Evolutionary conservation across 2,888 invertebrate genomes (phyloP), one percentile per base, ranked within the genome.

Genomic region (Netelia virgata): DNA sequence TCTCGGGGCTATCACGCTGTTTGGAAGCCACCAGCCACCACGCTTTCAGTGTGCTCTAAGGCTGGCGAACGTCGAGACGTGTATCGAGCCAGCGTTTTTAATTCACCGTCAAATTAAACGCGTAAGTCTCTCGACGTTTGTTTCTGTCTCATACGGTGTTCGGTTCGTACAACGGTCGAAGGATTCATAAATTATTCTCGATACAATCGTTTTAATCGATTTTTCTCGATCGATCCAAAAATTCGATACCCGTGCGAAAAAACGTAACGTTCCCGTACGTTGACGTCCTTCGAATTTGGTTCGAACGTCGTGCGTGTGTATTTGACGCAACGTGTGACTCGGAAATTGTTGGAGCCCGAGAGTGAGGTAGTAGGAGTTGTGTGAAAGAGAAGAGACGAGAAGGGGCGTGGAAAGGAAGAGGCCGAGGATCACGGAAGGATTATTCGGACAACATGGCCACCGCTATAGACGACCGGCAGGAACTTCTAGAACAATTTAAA

Each of bases 381-480:
- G 64, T 55, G 83, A 83, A 28, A 36, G 64, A 57, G 64, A 86
- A 81, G 74, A 78, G 70, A 57, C 85, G 75, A 84, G 77, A 82
- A 78, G 76, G 72, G 77, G 77, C 50, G 64, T 47, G 66, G 61
- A 74, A 74, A 72, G 70, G 75, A 76, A 47, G 59, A 87, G 87
- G 88, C 87, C 88, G 87, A 88, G 85, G 86, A 90, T 86, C 86
- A 86, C 87, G 87, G 85, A 89, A 90, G 91, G 90, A 90, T 89
- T 88, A 89, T 90, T 88, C 88, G 88, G 88, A 73, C 92, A 92
- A 92, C 91, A 93, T 93, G 93, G 93, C 93, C 90, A 93, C 93
- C 88, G 87, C 92, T 88, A 91, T 92, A 88, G 93, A 93, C 91
- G 93, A 93, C 90, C 93, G 92, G 90, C 92, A 93, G 90, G 93